Evolutionary conservation across 2,797 vertebrate genomes (phyloP), one percentile per base, ranked within the genome.

Genomic region (Cynodonichthys magdalenae): DNA sequence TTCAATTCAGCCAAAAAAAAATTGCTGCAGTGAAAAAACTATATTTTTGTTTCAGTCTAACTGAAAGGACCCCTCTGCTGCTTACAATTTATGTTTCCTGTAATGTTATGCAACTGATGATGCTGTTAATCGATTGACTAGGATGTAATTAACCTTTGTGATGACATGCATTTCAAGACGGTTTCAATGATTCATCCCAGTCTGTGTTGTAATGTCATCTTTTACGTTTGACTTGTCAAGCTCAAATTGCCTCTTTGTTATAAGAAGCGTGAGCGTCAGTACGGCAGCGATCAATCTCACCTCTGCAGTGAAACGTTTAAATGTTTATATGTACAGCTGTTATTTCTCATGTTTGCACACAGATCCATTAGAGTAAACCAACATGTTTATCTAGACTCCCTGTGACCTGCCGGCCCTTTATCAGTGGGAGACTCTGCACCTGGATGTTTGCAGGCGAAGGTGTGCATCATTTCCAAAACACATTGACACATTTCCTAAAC

Each of bases 241-340:
- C 56, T 69, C 41, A 62, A 75, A 85, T 86, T 51, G 79, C 44
- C 59, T 69, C 53, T 48, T 15, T 4, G 49, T 27, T 86, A 89
- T 83, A 82, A 82, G 75, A 74, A 44, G 53, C 2, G 17, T 50
- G 42, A 15, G 59, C 51, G 70, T 62, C 49, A 44, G 67, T 45
- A 48, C 3, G 52, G 50, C 71, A 10, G 53, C 8, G 2, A 90
- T 90, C 84, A 65, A 79, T 90, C 86, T 79, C 24, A n/a, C 24
- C 60, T 51, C 44, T 29, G 63, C 6, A 28, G 60, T 63, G 74
- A 69, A 18, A 42, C 63, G 77, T 75, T 79, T 84, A 89, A 89
- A 92, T 90, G 83, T 90, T 91, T 89, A 74, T 71, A 84, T 79
- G 78, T 89, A 45, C 79, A 71, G 80, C 77, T 74, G 82, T 86